A percentile compares a stretch with the other conserved stretches of the same genome.
phyloP scores from a whole-genome alignment of 2,888 invertebrate genomes.

The Cecidostiba fungosa region DNA sequence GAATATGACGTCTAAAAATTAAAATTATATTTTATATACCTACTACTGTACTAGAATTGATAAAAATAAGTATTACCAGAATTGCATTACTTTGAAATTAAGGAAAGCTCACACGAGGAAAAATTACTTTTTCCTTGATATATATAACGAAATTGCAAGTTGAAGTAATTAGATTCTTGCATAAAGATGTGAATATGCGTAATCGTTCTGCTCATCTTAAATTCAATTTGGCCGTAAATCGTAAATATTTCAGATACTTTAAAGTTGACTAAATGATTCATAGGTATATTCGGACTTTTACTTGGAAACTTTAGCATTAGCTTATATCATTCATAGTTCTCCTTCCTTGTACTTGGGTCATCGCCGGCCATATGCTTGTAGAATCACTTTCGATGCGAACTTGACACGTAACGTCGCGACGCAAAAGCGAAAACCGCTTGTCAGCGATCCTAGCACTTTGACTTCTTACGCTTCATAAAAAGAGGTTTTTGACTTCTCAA shows the following conservation, averaged over 20 bases:
- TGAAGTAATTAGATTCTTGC: no score
- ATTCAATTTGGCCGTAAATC: neutral
- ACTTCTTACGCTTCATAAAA: neutral
- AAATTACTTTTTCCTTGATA: no score
- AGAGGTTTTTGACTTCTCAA: neutral
- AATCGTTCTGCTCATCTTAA: no score
- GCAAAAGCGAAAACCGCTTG: constrained; percentile 32
- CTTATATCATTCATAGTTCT: constrained; percentile 19
- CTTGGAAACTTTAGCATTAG: neutral
- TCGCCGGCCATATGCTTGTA: neutral
- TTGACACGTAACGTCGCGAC: constrained; percentile 35
- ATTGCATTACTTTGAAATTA: no score
- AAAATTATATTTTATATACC: no score
- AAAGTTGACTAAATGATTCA: neutral
- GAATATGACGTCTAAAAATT: no score
- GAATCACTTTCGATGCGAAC: constrained; percentile 41
- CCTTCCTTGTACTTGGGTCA: constrained; percentile 5
- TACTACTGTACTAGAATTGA: no score
- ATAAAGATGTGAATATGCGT: no score
- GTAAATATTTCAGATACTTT: neutral
- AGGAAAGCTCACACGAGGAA: no score
- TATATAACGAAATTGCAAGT: no score
- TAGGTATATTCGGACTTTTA: neutral
- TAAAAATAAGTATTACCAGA: no score
- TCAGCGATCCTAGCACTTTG: constrained; percentile 15